Evolutionary conservation across 2,113 vertebrate genomes (phyloP).

Genomic region (Chloroceryle aenea): DNA sequence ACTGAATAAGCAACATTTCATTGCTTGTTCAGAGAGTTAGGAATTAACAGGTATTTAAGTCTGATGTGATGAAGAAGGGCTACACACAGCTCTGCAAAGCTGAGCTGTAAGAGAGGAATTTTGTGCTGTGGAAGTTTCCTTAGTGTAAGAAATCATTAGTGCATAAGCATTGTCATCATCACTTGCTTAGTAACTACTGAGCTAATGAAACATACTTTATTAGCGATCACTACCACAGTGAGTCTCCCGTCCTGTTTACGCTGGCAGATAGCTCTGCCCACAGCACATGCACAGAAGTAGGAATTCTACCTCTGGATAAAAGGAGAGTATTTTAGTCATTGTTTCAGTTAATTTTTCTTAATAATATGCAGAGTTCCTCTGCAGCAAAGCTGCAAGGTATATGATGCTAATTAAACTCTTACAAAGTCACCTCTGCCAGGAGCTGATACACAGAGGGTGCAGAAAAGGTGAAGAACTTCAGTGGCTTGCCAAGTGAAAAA

Average conservation of each 20-base stretch:
- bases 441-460: not conserved
- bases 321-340: not conserved
- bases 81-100: not conserved
- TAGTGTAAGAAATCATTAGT: not conserved
- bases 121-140: not conserved
- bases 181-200: not conserved
- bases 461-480: not conserved
- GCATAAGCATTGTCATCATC: not conserved
- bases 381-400: not conserved
- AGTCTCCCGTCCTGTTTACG: not conserved
- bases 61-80: not conserved
- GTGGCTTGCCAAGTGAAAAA: not conserved
- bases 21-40: not conserved
- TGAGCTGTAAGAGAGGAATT: not conserved
- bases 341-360: not conserved
- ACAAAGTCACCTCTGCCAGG: not conserved
- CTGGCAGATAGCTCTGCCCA: not conserved
- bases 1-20: not conserved
- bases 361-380: not conserved
- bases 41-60: not conserved
- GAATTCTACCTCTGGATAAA: not conserved
- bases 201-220: not conserved
- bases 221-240: not conserved
- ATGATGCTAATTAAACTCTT: not conserved
- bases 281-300: not conserved